A percentile compares a stretch with the other conserved stretches of the same genome.
These are phyloP conservation scores for Buceros bicornis DNA, from an alignment of 2,797 vertebrate genomes.

Conservation along the genomic window DNA sequence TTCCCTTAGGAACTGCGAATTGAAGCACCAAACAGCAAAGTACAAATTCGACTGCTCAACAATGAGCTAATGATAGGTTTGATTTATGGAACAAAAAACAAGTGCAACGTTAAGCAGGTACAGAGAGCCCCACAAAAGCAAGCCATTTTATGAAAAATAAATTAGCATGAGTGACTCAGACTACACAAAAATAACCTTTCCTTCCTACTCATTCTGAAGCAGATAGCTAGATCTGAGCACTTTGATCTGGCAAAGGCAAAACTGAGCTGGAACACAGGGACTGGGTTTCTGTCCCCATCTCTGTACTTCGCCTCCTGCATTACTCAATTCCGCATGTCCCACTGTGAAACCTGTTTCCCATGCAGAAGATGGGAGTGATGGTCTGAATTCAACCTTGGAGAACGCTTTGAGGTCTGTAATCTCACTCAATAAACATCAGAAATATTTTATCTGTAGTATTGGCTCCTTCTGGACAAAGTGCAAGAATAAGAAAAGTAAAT, in stretches of 20 bases:
- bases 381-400: conserved; percentile 29
- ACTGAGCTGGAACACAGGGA: not conserved
- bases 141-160: conserved; percentile 67
- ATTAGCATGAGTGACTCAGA: conserved; percentile 59
- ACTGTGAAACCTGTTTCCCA: not conserved
- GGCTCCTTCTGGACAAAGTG: not conserved
- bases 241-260: conserved; percentile 49
- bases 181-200: conserved; percentile 60
- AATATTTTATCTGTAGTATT: conserved; percentile 45
- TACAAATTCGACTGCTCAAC: not conserved
- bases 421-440: conserved; percentile 57
- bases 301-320: not conserved
- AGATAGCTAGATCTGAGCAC: conserved; percentile 39
- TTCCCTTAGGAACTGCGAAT: not conserved
- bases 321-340: not conserved
- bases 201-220: conserved; percentile 55
- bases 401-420: conserved; percentile 23
- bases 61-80: conserved; percentile 54
- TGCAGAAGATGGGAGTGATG: conserved; percentile 20
- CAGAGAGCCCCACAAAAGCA: conserved; percentile 59
- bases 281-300: not conserved
- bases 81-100: conserved; percentile 73
- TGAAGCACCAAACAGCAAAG: not conserved
- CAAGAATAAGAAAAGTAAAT: conserved; percentile 28
- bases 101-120: conserved; percentile 66